These are phyloP conservation scores for Alviniconcha strummeri DNA, from an alignment of 2,888 invertebrate species.

Conservation along the genomic window DNA sequence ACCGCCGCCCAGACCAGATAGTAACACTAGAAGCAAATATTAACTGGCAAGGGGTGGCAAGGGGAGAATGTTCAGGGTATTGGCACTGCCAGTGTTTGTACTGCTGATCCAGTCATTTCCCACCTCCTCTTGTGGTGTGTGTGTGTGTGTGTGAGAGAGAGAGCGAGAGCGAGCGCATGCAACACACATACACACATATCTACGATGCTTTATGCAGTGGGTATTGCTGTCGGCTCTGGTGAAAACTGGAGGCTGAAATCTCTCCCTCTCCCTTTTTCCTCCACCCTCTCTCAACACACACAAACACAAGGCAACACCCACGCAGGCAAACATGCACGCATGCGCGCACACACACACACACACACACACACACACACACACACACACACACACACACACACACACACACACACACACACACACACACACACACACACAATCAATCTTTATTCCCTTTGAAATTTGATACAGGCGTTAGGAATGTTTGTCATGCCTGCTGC, in stretches of 20 bases:
- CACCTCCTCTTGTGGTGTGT: no score
- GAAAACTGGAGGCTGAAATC: no score
- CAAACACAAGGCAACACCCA: background rate
- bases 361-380: slow-evolving; percentile 21
- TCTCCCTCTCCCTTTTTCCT: background rate
- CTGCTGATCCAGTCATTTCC: no score
- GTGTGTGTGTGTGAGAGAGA: no score
- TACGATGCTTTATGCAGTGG: background rate
- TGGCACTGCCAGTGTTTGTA: no score
- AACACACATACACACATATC: background rate
- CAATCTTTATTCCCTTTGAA: background rate
- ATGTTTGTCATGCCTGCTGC: no score
- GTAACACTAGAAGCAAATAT: no score
- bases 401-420: background rate
- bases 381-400: slow-evolving; percentile 3
- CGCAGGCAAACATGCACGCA: background rate
- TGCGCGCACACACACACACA: background rate
- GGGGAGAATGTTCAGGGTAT: no score
- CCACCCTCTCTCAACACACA: background rate
- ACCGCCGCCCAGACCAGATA: no score
- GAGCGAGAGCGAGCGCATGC: no score
- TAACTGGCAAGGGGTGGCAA: no score
- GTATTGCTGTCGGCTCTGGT: no score
- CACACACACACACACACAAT: background rate
- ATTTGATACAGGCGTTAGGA: background rate